Base-by-base conservation (phyloP, 2,888 invertebrate genomes). In the Acheta domesticus region DNA sequence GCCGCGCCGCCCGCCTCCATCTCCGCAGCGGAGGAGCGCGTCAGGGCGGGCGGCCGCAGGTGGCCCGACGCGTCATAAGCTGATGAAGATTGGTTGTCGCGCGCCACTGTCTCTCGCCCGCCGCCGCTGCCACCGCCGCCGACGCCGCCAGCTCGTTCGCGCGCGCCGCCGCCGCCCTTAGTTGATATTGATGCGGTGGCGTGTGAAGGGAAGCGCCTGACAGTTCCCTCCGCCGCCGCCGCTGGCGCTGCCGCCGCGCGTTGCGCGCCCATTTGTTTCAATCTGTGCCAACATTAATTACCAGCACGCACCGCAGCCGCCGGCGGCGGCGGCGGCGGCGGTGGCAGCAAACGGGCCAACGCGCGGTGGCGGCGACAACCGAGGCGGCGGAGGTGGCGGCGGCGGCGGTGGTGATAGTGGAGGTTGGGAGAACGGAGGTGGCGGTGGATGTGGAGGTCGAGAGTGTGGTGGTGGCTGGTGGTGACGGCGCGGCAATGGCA, bases 271-370 rank as follows among this genome's bases (percentile, higher is more conserved):
- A 80, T 81, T 81, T 81, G 81, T 81, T 80, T 81, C 80, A 77
- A 81, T 81, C 81, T 81, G 79, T 77, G 80, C 79, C 79, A 74
- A 77, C 80, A 79, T 80, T 79, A 80, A 80, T 80, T 80, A 80
- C 78, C 62, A 62, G 62, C 62, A n/a, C 62, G 62, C 62, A 62
- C 62, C 62, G 62, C 14, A 19, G n/a, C 62, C 14, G 62, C 62
- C 14, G 62, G 62, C 62, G n/a, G 62, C 62, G 62, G 62, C 62
- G 62, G 5, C 16, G 4, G 62, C 62, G 14, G 62, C 62, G 12
- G 62, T 23, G 23, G 23, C 23, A 8, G 36, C 36, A 36, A 36
- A 36, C 36, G 36, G 36, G 36, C 36, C 36, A 36, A 8, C 36
- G 36, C 36, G 36, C 36, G 36, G 36, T 8, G 36, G 36, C 36